Percentiles rank a stretch among this genome's conserved stretches.
Conservation (phyloP, 2,113 vertebrate genomes). For the Pleuronectes platessa region DNA sequence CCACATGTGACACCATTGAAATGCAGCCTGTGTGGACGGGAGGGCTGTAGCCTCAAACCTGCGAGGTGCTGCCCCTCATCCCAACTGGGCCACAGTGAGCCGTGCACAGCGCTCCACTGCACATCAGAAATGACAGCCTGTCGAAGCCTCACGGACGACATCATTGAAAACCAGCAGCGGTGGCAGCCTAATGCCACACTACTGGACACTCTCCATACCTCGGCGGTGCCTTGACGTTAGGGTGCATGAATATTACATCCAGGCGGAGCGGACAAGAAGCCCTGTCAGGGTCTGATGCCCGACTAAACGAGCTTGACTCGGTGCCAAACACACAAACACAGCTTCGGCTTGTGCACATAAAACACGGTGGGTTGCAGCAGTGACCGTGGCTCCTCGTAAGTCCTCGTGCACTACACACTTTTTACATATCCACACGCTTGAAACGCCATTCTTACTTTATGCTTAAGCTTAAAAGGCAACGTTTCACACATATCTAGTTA, state of each 20-base stretch:
- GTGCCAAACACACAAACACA: conserved; percentile 37
- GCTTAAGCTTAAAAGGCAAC: no score
- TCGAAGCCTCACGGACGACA: conserved; percentile 32
- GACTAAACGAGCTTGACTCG: conserved; percentile 42
- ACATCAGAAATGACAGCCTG: conserved; percentile 38
- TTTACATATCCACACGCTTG: conserved; percentile 4
- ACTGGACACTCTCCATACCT: conserved; percentile 46
- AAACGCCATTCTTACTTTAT: neutral
- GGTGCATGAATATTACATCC: conserved; percentile 62
- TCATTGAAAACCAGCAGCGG: conserved; percentile 44
- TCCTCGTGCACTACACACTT: neutral
- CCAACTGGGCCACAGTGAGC: neutral
- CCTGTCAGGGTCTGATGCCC: conserved; percentile 41
- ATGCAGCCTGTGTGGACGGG: neutral
- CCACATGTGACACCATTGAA: conserved; percentile 30
- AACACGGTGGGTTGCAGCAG: conserved; percentile 12
- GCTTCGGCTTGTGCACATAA: neutral
- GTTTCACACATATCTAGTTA: no score
- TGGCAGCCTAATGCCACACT: conserved; percentile 45
- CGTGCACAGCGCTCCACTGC: conserved; percentile 18
- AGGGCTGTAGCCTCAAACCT: neutral
- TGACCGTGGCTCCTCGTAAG: neutral
- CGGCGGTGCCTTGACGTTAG: conserved; percentile 23
- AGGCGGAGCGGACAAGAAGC: conserved; percentile 26
- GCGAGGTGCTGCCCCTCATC: conserved; percentile 19